Conservation (phyloP, 2,888 invertebrate species). For the Lagria hirta region DNA sequence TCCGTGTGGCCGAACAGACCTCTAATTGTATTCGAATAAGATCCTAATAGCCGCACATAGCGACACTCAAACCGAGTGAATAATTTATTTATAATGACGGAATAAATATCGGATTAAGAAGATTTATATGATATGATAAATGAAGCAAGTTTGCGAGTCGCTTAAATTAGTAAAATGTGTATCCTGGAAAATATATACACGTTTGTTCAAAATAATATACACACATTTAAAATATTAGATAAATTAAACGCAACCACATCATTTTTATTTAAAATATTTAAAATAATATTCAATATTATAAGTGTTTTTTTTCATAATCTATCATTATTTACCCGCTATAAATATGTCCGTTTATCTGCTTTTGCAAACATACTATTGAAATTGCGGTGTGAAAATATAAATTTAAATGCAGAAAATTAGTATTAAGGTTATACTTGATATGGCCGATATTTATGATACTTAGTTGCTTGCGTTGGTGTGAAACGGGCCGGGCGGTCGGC, state of each 20-base stretch:
- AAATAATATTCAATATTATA: too few species aligned
- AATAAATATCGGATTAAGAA: conserved; percentile 56
- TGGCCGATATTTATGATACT: conserved; percentile 38
- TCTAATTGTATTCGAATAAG: conserved; percentile 56
- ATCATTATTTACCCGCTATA: too few species aligned
- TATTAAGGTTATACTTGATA: conserved; percentile 44
- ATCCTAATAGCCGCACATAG: conserved; percentile 51
- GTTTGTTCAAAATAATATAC: too few species aligned
- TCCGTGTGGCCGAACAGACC: conserved; percentile 52
- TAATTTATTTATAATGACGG: conserved; percentile 56
- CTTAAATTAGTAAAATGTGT: conserved; percentile 46
- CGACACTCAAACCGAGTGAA: conserved; percentile 50
- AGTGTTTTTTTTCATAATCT: too few species aligned
- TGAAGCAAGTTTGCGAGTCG: conserved; percentile 31
- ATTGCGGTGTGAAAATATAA: conserved; percentile 49
- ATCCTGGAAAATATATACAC: too few species aligned
- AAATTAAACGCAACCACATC: too few species aligned
- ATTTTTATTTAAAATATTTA: too few species aligned
- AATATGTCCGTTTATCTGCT: too few species aligned
- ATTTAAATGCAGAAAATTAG: conserved; percentile 55
- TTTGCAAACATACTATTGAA: too few species aligned
- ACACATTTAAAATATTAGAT: too few species aligned
- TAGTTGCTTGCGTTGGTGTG: conserved; percentile 40
- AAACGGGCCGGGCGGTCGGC: conserved; percentile 31
- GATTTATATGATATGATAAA: conserved; percentile 55